phyloP scores from a whole-genome alignment of 2,113 vertebrate genomes.

The Capreolus pygargus region DNA sequence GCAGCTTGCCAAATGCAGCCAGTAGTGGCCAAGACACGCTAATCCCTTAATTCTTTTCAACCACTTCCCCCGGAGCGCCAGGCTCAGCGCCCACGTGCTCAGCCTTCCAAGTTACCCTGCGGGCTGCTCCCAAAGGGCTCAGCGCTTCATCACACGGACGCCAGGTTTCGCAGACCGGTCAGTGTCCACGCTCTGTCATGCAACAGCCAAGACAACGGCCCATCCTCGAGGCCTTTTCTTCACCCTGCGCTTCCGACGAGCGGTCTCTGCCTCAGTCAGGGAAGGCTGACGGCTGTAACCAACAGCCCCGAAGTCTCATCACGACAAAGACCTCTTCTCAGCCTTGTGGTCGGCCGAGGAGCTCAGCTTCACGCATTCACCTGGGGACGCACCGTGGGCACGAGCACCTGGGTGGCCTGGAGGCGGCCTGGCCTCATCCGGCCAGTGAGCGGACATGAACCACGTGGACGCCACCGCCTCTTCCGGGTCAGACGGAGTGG shows the following conservation, averaged over 20 bases:
- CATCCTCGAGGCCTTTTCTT: neutral
- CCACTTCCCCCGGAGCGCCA: neutral
- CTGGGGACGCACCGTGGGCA: neutral
- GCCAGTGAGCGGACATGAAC: neutral
- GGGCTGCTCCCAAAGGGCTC: neutral
- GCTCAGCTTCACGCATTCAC: neutral
- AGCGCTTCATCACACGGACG: accelerated
- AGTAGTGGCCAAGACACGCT: neutral
- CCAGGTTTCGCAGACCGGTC: neutral
- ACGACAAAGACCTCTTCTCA: neutral
- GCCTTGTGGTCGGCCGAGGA: neutral
- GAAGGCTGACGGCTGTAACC: neutral
- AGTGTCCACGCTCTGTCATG: neutral
- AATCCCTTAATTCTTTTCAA: neutral
- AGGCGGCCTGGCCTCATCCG: no score
- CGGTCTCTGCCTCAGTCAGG: neutral
- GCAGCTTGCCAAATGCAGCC: neutral
- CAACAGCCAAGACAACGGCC: neutral
- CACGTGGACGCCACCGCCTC: accelerated
- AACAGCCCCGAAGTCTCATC: neutral
- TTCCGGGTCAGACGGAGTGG: neutral
- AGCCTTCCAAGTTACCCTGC: neutral
- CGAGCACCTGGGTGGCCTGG: neutral
- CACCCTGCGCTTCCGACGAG: neutral
- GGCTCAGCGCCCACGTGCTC: neutral